Conservation (phyloP, 2,888 invertebrate species). For the Chaetogeoica ovagalla region DNA sequence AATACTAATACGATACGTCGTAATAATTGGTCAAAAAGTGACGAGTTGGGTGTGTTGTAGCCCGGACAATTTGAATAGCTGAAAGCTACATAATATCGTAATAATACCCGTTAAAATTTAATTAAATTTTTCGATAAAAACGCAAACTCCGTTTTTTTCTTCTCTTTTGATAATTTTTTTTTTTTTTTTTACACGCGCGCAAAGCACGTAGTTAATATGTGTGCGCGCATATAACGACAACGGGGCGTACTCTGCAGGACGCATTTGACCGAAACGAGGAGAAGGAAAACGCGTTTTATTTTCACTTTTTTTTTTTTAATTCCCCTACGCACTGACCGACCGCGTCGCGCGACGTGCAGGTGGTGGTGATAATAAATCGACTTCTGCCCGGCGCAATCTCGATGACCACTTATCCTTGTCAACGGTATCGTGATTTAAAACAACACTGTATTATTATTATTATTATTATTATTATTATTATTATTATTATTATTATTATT, state of each 20-base stretch:
- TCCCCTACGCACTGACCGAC: no score
- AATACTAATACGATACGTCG: no score
- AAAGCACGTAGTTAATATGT: neutral
- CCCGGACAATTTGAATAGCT: no score
- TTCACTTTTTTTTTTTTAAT: neutral
- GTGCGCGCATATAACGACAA: neutral
- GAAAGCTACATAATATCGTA: no score
- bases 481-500: neutral
- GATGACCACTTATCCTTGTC: conserved; percentile 53
- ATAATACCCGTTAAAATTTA: no score
- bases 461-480: no score
- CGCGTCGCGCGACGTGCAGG: no score
- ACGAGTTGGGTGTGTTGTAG: no score
- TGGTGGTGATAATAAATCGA: conserved; percentile 53
- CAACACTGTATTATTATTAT: neutral
- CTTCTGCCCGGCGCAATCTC: conserved; percentile 43
- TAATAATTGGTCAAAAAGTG: no score
- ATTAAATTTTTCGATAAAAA: no score
- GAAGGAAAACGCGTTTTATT: conserved; percentile 19
- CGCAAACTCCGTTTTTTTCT: no score
- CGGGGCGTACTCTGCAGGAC: neutral
- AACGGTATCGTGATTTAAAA: conserved; percentile 27
- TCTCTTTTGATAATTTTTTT: no score
- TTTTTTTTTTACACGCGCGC: neutral
- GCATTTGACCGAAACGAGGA: neutral